These are phyloP conservation scores for Crocuta crocuta DNA, from an alignment of 2,113 vertebrate genomes.

Conservation along the genomic window DNA sequence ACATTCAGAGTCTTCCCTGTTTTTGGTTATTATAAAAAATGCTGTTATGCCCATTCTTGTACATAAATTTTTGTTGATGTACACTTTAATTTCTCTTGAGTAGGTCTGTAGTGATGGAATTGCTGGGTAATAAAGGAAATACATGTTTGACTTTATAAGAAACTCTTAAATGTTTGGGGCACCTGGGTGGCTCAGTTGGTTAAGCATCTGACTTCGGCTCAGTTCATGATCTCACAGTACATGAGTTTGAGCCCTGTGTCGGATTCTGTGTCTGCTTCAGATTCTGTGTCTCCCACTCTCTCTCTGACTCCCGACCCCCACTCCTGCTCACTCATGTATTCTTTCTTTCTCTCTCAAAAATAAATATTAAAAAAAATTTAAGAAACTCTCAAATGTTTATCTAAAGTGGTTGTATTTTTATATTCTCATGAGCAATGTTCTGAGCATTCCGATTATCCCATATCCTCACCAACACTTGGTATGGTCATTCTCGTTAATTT, in stretches of 20 bases:
- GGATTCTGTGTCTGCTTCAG: too few species aligned
- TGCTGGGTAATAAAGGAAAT: neutral
- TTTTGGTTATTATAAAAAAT: neutral
- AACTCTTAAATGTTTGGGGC: neutral
- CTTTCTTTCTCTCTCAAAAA: too few species aligned
- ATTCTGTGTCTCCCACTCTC: too few species aligned
- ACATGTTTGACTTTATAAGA: neutral
- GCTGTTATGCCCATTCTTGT: neutral
- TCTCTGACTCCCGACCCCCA: too few species aligned
- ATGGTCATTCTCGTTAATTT: neutral
- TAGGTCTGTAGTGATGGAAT: neutral
- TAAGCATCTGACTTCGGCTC: too few species aligned
- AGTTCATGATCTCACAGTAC: too few species aligned
- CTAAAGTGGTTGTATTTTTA: neutral
- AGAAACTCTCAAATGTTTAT: neutral
- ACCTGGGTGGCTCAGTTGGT: too few species aligned
- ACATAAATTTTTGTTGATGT: neutral
- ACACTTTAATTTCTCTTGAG: neutral
- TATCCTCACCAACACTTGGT: neutral
- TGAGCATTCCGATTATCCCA: neutral
- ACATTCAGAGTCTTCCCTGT: neutral
- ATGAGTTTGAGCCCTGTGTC: too few species aligned
- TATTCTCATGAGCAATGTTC: neutral
- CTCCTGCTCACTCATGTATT: too few species aligned
- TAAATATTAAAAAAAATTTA: neutral